phyloP scores from a whole-genome alignment of 1,140 invertebrate genomes.

The Zeugodacus cucurbitae region DNA sequence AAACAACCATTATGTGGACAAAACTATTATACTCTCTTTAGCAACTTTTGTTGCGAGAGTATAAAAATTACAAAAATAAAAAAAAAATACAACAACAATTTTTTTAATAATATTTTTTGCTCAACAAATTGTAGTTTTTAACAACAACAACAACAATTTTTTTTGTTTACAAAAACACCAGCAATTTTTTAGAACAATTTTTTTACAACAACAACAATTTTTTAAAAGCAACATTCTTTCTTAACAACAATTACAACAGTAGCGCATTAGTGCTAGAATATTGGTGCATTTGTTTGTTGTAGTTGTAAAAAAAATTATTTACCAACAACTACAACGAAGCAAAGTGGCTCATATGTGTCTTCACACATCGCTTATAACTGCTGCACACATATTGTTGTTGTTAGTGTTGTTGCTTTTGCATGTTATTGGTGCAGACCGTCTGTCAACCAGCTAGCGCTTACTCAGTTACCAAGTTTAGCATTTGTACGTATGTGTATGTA shows the following conservation, averaged over 20 bases:
- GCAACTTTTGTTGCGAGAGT: too few relatives aligned
- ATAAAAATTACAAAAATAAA: too few relatives aligned
- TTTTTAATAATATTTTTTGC: too few relatives aligned
- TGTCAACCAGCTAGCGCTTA: neutral
- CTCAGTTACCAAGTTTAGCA: too few relatives aligned
- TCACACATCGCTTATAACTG: neutral
- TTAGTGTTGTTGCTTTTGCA: neutral
- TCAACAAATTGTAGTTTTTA: too few relatives aligned
- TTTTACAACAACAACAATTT: neutral
- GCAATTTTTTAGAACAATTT: neutral
- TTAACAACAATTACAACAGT: neutral
- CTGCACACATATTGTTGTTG: neutral
- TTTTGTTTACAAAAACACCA: neutral
- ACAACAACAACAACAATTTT: neutral
- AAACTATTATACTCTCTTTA: too few relatives aligned
- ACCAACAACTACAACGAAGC: neutral
- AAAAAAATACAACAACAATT: too few relatives aligned
- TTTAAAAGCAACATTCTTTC: too few relatives aligned
- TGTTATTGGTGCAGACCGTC: neutral
- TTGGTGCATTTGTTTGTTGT: neutral
- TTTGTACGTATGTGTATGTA: neutral
- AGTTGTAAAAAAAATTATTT: neutral
- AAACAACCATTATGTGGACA: too few relatives aligned
- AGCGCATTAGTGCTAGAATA: neutral
- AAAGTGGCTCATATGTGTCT: neutral